These are phyloP conservation scores for Babylonia areolata DNA, from an alignment of 1,140 invertebrate species.

Conservation along the genomic window DNA sequence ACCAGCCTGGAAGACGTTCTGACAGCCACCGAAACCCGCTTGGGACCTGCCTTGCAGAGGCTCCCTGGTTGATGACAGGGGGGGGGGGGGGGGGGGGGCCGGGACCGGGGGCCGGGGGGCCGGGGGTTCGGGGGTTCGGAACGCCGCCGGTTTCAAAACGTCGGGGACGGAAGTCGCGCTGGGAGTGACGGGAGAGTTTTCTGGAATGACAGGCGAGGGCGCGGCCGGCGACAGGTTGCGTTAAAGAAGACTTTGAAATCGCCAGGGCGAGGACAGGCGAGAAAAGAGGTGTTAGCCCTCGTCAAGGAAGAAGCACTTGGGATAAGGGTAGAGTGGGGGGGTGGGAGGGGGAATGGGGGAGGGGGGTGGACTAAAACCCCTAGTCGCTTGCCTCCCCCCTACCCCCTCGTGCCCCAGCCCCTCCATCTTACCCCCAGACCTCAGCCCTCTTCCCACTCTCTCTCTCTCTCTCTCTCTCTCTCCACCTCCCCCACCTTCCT, in stretches of 20 bases:
- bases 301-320: too few species aligned
- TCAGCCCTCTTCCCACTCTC: too few species aligned
- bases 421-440: too few species aligned
- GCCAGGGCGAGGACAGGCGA: slow-evolving; percentile 6
- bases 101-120: too few species aligned
- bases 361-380: too few species aligned
- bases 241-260: slow-evolving; percentile 32
- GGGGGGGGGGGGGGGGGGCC: too few species aligned
- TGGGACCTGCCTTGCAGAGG: too few species aligned
- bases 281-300: slow-evolving; percentile 19
- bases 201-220: not conserved
- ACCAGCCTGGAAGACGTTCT: not conserved
- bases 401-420: too few species aligned
- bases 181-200: slow-evolving; percentile 24
- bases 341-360: too few species aligned
- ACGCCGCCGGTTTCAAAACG: slow-evolving; percentile 19
- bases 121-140: not conserved
- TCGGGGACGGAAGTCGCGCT: slow-evolving; percentile 22
- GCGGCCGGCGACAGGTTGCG: slow-evolving; percentile 21
- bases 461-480: not conserved
- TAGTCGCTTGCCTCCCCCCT: too few species aligned
- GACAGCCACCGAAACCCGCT: slow-evolving; percentile 12
- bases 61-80: too few species aligned
- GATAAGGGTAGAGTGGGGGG: too few species aligned
- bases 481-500: not conserved